A percentile compares a stretch with the other conserved stretches of the same genome.
phyloP scores from a whole-genome alignment of 2,113 vertebrate species.

The Apodemus speciosus region DNA sequence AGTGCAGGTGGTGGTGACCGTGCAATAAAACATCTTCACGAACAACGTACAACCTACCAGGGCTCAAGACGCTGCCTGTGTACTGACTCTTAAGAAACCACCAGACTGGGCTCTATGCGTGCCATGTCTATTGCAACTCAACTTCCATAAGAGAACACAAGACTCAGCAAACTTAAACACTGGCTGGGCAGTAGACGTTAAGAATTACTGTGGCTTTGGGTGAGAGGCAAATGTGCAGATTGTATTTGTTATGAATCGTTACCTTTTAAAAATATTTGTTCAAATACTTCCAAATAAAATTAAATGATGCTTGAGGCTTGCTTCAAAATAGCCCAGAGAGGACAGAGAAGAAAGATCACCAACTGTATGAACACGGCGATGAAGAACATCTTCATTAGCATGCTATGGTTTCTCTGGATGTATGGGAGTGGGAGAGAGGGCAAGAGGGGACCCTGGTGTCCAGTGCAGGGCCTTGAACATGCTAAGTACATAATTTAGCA shows the following conservation, averaged over 20 bases:
- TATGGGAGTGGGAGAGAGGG: not conserved
- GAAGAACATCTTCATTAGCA: not conserved
- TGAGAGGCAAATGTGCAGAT: not conserved
- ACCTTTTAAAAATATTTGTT: not conserved
- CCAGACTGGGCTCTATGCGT: not conserved
- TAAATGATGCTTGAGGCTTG: not conserved
- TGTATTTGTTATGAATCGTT: not conserved
- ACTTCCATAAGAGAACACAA: not conserved
- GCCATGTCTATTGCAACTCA: not conserved
- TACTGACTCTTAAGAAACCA: not conserved
- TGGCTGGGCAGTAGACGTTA: not conserved
- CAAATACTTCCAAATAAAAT: constrained; percentile 23
- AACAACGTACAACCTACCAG: not conserved
- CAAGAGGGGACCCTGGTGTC: not conserved
- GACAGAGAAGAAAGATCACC: not conserved
- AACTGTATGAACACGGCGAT: not conserved
- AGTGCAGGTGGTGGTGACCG: not conserved
- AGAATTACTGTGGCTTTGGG: constrained; percentile 1
- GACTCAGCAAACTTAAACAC: not conserved
- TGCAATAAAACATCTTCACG: not conserved
- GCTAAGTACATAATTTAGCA: not conserved
- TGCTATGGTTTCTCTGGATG: not conserved
- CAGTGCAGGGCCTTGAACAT: not conserved
- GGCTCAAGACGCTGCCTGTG: not conserved
- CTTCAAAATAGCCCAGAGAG: not conserved